phyloP scores from a whole-genome alignment of 2,888 invertebrate species.

The Xanthostigma xanthostigma region DNA sequence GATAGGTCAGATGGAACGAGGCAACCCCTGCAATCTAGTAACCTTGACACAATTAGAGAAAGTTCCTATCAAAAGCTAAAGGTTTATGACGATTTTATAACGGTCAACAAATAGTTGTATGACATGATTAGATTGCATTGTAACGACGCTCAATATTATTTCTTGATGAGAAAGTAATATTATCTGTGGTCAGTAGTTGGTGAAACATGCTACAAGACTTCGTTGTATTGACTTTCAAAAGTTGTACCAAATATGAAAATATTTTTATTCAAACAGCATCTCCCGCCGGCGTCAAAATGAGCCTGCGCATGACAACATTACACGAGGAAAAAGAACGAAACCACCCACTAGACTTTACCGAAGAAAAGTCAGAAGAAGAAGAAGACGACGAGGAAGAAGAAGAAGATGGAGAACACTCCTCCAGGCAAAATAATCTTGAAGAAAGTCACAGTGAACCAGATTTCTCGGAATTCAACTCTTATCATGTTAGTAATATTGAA shows the following conservation, averaged over 20 bases:
- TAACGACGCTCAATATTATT: too few relatives aligned
- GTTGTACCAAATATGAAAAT: background rate
- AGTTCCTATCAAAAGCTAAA: too few relatives aligned
- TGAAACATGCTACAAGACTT: background rate
- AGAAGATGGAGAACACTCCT: slow-evolving; percentile 12
- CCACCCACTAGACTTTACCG: background rate
- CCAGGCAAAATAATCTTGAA: background rate
- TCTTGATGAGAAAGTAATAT: background rate
- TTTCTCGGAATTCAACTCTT: slow-evolving; percentile 26
- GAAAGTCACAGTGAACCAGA: slow-evolving; percentile 31
- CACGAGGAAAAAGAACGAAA: slow-evolving; percentile 60
- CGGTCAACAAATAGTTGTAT: too few relatives aligned
- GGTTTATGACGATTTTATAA: too few relatives aligned
- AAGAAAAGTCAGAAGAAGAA: slow-evolving; percentile 4
- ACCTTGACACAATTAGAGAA: too few relatives aligned
- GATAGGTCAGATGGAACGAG: too few relatives aligned
- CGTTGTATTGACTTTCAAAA: background rate
- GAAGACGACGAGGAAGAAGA: slow-evolving; percentile 20
- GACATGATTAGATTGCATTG: too few relatives aligned
- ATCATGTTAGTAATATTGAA: slow-evolving; percentile 15
- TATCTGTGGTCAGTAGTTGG: slow-evolving; percentile 2
- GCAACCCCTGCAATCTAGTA: too few relatives aligned
- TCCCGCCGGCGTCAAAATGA: slow-evolving; percentile 70
- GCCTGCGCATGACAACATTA: slow-evolving; percentile 80
- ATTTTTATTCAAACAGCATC: slow-evolving; percentile 42